phyloP scores from a whole-genome alignment of 2,888 invertebrate genomes.

The Ischnura elegans region DNA sequence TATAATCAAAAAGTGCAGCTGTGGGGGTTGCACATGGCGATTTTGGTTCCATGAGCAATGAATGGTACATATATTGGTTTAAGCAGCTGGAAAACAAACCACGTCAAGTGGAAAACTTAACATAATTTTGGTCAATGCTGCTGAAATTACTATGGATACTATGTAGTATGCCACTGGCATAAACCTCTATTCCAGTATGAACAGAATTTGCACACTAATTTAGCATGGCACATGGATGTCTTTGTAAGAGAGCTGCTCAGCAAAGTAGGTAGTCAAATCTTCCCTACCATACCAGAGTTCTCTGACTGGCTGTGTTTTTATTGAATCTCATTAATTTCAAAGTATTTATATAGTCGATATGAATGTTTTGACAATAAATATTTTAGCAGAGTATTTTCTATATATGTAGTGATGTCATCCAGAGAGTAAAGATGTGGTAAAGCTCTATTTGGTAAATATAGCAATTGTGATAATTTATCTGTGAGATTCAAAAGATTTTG shows the following conservation, averaged over 20 bases:
- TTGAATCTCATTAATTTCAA: neutral
- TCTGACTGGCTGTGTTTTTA: conserved; percentile 21
- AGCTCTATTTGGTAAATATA: neutral
- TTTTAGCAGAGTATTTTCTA: neutral
- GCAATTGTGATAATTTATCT: neutral
- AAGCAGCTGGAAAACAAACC: neutral
- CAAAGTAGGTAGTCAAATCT: neutral
- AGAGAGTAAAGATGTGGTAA: neutral
- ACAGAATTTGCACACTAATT: neutral
- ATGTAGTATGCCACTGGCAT: neutral
- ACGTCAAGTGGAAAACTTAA: neutral
- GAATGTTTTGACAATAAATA: conserved; percentile 31
- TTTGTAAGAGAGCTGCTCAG: neutral
- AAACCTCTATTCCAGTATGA: neutral
- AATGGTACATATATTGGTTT: neutral
- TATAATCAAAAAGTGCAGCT: neutral
- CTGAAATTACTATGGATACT: neutral
- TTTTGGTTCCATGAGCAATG: neutral
- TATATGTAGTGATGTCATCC: neutral
- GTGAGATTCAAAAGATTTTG: neutral
- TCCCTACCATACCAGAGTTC: neutral
- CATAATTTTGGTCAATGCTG: neutral
- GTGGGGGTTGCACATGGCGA: neutral
- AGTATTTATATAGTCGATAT: neutral
- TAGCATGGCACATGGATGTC: neutral